Conservation (phyloP, 2,888 invertebrate genomes). For the Phortica magna region DNA sequence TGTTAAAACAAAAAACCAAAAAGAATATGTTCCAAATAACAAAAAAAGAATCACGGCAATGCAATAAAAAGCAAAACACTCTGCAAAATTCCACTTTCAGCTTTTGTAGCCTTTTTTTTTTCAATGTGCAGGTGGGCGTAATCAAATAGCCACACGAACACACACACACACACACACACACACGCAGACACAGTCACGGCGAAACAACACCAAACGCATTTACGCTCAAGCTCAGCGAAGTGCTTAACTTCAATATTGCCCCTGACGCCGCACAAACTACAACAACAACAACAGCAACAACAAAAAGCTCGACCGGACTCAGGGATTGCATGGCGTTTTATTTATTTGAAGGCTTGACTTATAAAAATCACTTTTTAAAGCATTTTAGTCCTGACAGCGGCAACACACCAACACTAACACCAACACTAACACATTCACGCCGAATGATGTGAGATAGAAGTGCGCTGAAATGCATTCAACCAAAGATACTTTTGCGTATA, state of each 20-base stretch:
- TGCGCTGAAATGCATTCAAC: conserved; percentile 58
- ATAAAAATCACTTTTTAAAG: conserved; percentile 67
- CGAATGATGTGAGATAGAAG: conserved; percentile 46
- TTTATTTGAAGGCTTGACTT: conserved; percentile 40
- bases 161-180: neutral
- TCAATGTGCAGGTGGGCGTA: conserved; percentile 31
- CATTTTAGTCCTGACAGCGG: conserved; percentile 36
- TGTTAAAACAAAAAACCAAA: conserved; percentile 41
- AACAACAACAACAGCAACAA: neutral
- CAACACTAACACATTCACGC: conserved; percentile 48
- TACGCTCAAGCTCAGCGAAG: conserved; percentile 2
- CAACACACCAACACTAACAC: conserved; percentile 6
- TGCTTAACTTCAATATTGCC: neutral
- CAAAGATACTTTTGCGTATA: conserved; percentile 65
- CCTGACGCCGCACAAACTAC: neutral
- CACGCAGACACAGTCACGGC: too few relatives aligned
- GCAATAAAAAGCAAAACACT: conserved; percentile 15
- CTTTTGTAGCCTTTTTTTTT: conserved; percentile 29
- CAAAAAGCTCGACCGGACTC: neutral
- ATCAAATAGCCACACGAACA: neutral
- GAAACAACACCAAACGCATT: conserved; percentile 7
- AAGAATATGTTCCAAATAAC: conserved; percentile 6
- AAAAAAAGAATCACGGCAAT: neutral
- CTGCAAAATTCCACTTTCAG: conserved; percentile 14
- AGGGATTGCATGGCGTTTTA: neutral